Evolutionary conservation across 2,113 vertebrate genomes (phyloP).

Genomic region (Mola mola): DNA sequence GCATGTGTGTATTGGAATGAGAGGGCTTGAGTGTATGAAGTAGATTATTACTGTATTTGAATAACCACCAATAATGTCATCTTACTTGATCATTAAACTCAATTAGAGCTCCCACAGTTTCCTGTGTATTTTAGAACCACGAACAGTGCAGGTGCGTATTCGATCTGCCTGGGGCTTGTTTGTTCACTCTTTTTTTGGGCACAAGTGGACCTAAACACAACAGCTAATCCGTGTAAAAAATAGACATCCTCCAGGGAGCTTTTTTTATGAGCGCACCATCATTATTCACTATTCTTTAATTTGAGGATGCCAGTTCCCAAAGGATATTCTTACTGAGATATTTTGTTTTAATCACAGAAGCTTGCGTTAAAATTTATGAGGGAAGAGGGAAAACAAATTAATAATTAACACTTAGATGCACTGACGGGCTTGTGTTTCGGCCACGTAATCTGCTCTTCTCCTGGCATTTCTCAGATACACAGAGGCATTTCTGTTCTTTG

Average conservation of each 20-base stretch:
- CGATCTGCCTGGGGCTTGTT: slow-evolving; percentile 35
- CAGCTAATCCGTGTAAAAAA: slow-evolving; percentile 56
- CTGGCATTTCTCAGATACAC: slow-evolving; percentile 68
- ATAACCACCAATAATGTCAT: slow-evolving; percentile 69
- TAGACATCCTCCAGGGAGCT: slow-evolving; percentile 66
- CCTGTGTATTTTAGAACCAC: slow-evolving; percentile 47
- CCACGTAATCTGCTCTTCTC: slow-evolving; percentile 66
- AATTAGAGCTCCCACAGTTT: slow-evolving; percentile 67
- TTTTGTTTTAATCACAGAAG: slow-evolving; percentile 82
- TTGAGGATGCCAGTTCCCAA: slow-evolving; percentile 75
- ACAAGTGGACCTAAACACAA: slow-evolving; percentile 63
- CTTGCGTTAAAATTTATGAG: slow-evolving; percentile 78
- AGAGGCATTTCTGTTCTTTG: slow-evolving; percentile 47
- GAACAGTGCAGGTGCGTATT: slow-evolving; percentile 40
- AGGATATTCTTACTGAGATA: slow-evolving; percentile 71
- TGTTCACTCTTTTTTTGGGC: slow-evolving; percentile 32
- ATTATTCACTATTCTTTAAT: slow-evolving; percentile 80
- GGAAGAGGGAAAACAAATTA: slow-evolving; percentile 62
- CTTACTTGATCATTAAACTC: slow-evolving; percentile 64
- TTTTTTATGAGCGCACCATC: slow-evolving; percentile 71
- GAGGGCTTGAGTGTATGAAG: slow-evolving; percentile 17
- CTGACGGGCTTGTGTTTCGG: slow-evolving; percentile 68
- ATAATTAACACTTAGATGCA: slow-evolving; percentile 82
- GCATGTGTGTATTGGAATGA: neutral
- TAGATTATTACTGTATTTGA: slow-evolving; percentile 66